Base-by-base conservation (phyloP, 1,140 invertebrate species). In the Heliconius congener region DNA sequence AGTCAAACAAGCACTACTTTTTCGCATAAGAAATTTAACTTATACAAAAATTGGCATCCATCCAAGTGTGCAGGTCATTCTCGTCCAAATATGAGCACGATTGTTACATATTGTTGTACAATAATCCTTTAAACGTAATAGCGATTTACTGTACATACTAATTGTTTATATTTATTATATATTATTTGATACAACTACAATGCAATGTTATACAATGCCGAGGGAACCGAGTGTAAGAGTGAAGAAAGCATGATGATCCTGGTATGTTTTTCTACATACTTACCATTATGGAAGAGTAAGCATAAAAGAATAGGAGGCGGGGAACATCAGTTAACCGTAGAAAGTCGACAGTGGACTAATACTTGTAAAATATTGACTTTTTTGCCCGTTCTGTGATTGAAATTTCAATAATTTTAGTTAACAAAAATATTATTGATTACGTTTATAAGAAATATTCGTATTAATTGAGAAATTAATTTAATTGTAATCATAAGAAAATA, bases 11-110 rank as follows among this genome's bases (percentile, higher is more conserved):
- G 11, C 13, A 13, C 11, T 30, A 11, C 23, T 30, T 5, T 30
- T 23, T 16, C 2, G 23, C 13, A 30, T 30, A 66, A 27, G 9
- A 66, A 66, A 23, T 66, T 30, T 27, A 57, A 34, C 30, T n/a
- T 23, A 8, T 66, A 16, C 3, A 23, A 76, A 71, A 76, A 57
- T 76, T 76, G 75, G 75, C 60, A 27, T 52, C 42, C 42, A 30
- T 76, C 71, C 42, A 76, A 71, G 39, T 30, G 42, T 34, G 23
- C 18, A 30, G 23, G 50, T 76, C 37, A 34, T 71, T 76, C 9
- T 71, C 60, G 75, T 70, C 39, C 42, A 13, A 39, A 42, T 75
- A 18, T 9, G 9, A 27, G 11, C 19, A 74, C 19, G 23, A 16
- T 13, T 76, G 57, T 60, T 60, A 27, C 23, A 66, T 23, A 66